Evolutionary conservation across 2,888 invertebrate species (phyloP).

Genomic region (Drosophila fungiperda): DNA sequence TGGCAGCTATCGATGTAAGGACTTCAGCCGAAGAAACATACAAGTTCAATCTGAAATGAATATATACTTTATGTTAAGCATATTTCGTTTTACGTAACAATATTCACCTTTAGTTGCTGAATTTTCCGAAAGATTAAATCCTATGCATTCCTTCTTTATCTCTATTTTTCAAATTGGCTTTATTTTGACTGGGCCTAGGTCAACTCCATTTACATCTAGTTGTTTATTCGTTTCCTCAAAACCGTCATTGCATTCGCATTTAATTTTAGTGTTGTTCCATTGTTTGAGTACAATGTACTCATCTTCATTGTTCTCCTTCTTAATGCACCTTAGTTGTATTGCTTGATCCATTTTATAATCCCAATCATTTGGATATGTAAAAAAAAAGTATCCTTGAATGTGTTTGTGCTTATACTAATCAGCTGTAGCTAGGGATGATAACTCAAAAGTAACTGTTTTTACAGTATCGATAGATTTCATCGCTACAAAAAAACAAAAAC

Average conservation of each 20-base stretch:
- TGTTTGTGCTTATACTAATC: neutral
- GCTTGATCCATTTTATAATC: slow-evolving; percentile 1
- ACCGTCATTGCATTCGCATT: neutral
- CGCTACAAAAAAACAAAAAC: neutral
- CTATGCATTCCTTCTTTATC: neutral
- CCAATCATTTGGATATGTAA: neutral
- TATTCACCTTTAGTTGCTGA: slow-evolving; percentile 1
- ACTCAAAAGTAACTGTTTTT: neutral
- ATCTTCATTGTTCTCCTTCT: slow-evolving; percentile 1
- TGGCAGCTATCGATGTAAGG: neutral
- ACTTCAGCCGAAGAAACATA: neutral
- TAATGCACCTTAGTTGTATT: neutral
- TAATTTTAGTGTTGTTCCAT: neutral
- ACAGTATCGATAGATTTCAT: neutral
- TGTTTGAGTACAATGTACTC: neutral
- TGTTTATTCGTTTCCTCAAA: neutral
- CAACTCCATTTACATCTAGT: slow-evolving; percentile 8
- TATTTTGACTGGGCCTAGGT: slow-evolving; percentile 23
- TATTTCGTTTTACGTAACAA: neutral
- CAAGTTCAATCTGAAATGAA: neutral
- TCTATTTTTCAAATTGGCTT: neutral
- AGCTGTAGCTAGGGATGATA: neutral
- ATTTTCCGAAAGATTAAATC: neutral
- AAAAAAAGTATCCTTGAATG: neutral
- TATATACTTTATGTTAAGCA: neutral